These are phyloP conservation scores for Margaritifera margaritifera DNA, from an alignment of 2,888 invertebrate species.

Conservation along the genomic window DNA sequence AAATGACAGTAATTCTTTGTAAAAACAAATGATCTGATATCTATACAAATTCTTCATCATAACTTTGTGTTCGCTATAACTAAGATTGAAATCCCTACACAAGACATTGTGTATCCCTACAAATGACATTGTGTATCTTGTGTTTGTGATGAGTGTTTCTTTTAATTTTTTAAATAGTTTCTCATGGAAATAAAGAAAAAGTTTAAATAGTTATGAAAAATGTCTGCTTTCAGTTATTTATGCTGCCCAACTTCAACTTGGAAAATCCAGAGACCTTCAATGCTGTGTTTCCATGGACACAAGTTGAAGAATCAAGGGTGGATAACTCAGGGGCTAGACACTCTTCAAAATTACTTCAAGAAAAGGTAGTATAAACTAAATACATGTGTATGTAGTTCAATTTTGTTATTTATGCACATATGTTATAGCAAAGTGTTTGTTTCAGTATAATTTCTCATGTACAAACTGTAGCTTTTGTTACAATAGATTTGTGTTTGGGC, in stretches of 20 bases:
- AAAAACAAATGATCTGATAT: no score
- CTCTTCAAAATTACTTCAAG: conserved; percentile 82
- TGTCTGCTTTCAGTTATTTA: conserved; percentile 79
- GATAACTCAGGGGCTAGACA: conserved; percentile 53
- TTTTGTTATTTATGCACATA: not conserved
- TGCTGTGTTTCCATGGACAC: conserved; percentile 85
- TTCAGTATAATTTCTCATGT: not conserved
- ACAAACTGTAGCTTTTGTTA: not conserved
- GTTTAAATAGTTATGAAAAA: conserved; percentile 4
- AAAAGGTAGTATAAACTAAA: conserved; percentile 77
- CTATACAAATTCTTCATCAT: no score
- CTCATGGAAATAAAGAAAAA: not conserved
- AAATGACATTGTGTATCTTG: no score
- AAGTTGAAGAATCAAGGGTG: conserved; percentile 61
- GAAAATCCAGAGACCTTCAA: conserved; percentile 87
- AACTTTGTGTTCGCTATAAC: no score
- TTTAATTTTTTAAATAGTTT: no score
- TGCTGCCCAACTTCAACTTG: conserved; percentile 85
- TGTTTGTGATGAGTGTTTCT: no score
- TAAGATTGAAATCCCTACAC: no score
- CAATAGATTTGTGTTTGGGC: not conserved
- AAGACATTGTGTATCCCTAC: no score
- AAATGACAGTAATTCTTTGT: no score
- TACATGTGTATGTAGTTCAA: not conserved
- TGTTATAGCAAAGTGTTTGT: not conserved